Base-by-base conservation (phyloP, 2,888 invertebrate species). In the Dinocampus coccinellae region DNA sequence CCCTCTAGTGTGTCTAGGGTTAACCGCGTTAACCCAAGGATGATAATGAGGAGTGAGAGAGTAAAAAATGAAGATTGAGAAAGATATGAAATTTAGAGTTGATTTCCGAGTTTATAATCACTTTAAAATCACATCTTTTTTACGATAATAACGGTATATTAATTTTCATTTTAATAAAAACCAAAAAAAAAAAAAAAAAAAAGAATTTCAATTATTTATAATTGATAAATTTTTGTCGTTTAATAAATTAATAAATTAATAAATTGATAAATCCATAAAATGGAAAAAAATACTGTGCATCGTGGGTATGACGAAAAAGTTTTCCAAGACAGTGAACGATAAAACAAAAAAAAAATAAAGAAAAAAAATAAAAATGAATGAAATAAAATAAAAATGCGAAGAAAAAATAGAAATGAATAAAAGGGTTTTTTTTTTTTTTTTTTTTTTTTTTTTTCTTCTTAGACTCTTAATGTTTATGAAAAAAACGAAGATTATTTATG, bases 401-500 rank as follows among this genome's bases (percentile, higher is more conserved):
- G n/a, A 34, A 61, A 9, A 36, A n/a, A 6, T 34, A 61, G 7
- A 62, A 13, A 20, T n/a, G 33, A 22, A 36, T 22, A 34, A 11
- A 55, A 47, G 34, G 20, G 33, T n/a, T n/a, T n/a, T n/a, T n/a
- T n/a, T n/a, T n/a, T n/a, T n/a, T n/a, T n/a, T n/a, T n/a, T n/a
- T n/a, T n/a, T n/a, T n/a, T n/a, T n/a, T n/a, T n/a, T n/a, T n/a
- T n/a, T n/a, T n/a, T 64, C n/a, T 33, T 47, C 47, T 47, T 24
- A 33, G 65, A 34, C 53, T 65, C 34, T 55, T 55, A 65, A 65
- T 65, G 29, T 65, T 65, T 65, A 71, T 66, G 42, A 36, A 26
- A 16, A 36, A 66, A 66, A 65, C 53, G 60, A 66, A 71, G 70
- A 71, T 71, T 71, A 71, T 71, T 71, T 66, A 71, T 71, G 71